phyloP scores from a whole-genome alignment of 92 coral and sea anemone species.

The Phymanthus crucifer region DNA sequence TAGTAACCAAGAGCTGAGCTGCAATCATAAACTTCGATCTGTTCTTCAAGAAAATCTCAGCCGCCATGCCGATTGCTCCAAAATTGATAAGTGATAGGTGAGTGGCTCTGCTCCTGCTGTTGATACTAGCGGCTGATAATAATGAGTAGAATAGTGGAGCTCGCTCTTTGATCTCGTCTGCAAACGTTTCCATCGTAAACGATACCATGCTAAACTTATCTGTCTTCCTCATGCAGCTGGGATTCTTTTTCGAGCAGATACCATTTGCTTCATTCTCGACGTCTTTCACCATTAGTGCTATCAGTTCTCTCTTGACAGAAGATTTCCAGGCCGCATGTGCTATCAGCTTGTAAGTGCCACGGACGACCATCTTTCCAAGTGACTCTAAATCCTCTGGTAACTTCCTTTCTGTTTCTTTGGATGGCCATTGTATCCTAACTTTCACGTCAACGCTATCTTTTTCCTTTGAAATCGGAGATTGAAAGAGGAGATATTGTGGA shows the following conservation, averaged over 20 bases:
- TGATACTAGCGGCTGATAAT: constrained; percentile 46
- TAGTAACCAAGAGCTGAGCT: constrained; percentile 56
- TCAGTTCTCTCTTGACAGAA: constrained; percentile 49
- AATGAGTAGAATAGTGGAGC: constrained; percentile 57
- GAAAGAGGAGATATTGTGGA: background rate
- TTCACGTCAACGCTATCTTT: constrained; percentile 10
- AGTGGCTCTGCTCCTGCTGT: constrained; percentile 49
- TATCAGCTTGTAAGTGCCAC: constrained; percentile 59
- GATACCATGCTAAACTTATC: constrained; percentile 47
- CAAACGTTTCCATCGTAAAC: constrained; percentile 48
- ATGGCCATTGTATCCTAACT: constrained; percentile 50
- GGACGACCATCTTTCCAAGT: constrained; percentile 60
- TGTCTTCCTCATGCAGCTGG: constrained; percentile 61
- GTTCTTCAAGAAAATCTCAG: constrained; percentile 54
- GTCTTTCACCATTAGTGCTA: constrained; percentile 29
- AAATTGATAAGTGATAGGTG: constrained; percentile 2
- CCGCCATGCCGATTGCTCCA: constrained; percentile 78
- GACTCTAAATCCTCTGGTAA: constrained; percentile 62
- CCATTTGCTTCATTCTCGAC: constrained; percentile 54
- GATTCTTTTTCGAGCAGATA: constrained; percentile 63
- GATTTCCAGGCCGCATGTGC: constrained; percentile 62
- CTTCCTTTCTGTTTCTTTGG: constrained; percentile 38
- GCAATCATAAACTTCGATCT: constrained; percentile 60
- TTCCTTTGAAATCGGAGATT: background rate
- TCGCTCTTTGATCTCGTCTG: constrained; percentile 43